phyloP scores from a whole-genome alignment of 2,797 vertebrate genomes.

The Neomorphus geoffroyi region DNA sequence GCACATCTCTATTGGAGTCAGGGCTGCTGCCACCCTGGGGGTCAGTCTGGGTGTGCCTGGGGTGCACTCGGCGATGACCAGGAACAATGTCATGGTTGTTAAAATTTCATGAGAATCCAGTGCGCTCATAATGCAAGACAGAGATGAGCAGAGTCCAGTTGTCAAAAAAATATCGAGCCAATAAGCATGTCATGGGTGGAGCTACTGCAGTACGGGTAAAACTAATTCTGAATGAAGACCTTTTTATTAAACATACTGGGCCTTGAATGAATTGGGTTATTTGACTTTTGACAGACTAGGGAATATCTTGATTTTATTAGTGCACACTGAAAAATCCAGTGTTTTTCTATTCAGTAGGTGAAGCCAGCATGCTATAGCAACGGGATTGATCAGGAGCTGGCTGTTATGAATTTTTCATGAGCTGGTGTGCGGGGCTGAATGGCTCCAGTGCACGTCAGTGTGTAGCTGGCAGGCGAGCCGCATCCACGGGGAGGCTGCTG shows the following conservation, averaged over 20 bases:
- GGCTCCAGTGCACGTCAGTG: conserved; percentile 76
- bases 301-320: not conserved
- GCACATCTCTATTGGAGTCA: not conserved
- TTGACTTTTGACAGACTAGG: not conserved
- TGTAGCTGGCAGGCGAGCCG: conserved; percentile 75
- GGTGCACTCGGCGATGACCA: not conserved
- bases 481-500: conserved; percentile 77
- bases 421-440: conserved; percentile 82
- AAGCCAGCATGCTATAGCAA: conserved; percentile 1
- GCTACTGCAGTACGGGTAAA: conserved; percentile 69
- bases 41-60: not conserved
- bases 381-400: conserved; percentile 71
- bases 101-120: not conserved
- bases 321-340: not conserved
- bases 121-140: not conserved
- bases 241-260: conserved; percentile 20
- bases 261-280: not conserved
- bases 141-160: conserved; percentile 18
- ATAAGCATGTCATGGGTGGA: conserved; percentile 82
- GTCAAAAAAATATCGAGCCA: conserved; percentile 77
- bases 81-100: too few relatives aligned
- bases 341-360: not conserved
- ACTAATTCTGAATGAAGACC: conserved; percentile 87
- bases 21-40: not conserved
- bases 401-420: conserved; percentile 87